A percentile compares a stretch with the other conserved stretches of the same genome.
Conservation (phyloP, 2,113 vertebrate genomes). For the Peromyscus californicus region DNA sequence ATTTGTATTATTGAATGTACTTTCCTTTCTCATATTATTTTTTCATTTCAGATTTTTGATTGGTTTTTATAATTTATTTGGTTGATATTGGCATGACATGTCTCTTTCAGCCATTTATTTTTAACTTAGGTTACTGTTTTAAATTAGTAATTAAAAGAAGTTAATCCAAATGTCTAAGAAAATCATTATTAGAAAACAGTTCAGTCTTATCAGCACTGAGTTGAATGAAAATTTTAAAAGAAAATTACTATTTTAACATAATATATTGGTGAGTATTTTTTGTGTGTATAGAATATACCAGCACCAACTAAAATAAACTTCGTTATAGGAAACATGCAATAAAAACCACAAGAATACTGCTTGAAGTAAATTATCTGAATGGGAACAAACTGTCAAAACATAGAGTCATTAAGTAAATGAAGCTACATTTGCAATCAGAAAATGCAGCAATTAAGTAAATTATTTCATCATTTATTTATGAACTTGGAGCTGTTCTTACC, state of each 20-base stretch:
- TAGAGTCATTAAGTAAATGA: not conserved
- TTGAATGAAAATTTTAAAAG: not conserved
- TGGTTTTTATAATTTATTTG: not conserved
- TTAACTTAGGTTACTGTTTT: not conserved
- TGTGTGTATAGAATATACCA: not conserved
- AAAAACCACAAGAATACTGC: not conserved
- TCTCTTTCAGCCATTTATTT: not conserved
- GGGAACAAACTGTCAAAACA: slow-evolving; percentile 3
- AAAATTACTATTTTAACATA: not conserved
- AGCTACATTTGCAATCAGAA: not conserved
- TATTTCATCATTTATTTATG: not conserved
- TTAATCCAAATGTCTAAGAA: not conserved
- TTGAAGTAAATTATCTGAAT: not conserved
- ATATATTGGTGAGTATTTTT: not conserved
- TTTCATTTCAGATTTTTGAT: not conserved
- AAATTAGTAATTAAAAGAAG: not conserved
- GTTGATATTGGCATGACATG: not conserved
- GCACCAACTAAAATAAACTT: not conserved
- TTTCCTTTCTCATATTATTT: not conserved
- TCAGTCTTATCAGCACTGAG: not conserved
- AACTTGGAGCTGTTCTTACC: not conserved
- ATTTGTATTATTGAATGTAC: not conserved
- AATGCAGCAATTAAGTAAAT: not conserved
- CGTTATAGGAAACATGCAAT: not conserved
- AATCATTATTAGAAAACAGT: not conserved